Conservation (phyloP, 2,888 invertebrate genomes). For the Tenthredo distinguenda region DNA sequence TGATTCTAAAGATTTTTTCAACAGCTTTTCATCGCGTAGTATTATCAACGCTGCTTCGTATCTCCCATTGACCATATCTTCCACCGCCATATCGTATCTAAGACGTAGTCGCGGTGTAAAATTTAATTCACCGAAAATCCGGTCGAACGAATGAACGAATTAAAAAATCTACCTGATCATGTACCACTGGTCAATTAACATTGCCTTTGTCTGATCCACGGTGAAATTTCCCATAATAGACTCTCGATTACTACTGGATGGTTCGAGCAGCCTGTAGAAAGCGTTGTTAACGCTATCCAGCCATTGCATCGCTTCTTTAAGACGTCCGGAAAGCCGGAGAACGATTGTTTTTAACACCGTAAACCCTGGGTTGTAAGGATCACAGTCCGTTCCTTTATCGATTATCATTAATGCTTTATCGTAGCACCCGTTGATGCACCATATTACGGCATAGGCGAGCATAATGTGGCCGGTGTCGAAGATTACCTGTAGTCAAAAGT, state of each 20-base stretch:
- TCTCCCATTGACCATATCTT: slow-evolving; percentile 56
- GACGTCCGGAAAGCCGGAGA: slow-evolving; percentile 62
- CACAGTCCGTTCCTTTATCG: slow-evolving; percentile 63
- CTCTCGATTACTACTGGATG: slow-evolving; percentile 56
- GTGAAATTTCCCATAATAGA: slow-evolving; percentile 61
- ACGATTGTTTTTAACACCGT: slow-evolving; percentile 62
- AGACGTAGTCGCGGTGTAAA: not conserved
- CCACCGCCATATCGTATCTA: slow-evolving; percentile 60
- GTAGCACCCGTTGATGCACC: slow-evolving; percentile 64
- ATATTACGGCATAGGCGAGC: slow-evolving; percentile 59
- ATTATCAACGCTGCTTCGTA: slow-evolving; percentile 55
- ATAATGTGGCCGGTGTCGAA: slow-evolving; percentile 60
- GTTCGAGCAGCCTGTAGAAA: slow-evolving; percentile 61
- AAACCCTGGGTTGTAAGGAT: slow-evolving; percentile 66
- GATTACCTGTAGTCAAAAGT: slow-evolving; percentile 56
- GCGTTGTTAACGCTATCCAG: slow-evolving; percentile 59
- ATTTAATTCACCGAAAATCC: not conserved
- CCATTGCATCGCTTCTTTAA: slow-evolving; percentile 62
- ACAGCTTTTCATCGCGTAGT: slow-evolving; percentile 52
- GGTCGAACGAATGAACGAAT: not conserved
- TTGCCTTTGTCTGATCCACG: slow-evolving; percentile 57
- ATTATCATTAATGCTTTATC: slow-evolving; percentile 63
- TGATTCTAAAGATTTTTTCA: slow-evolving; percentile 53
- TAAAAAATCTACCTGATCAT: slow-evolving; percentile 53
- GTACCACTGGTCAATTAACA: slow-evolving; percentile 64